A percentile compares a stretch with the other conserved stretches of the same genome.
phyloP scores from a whole-genome alignment of 2,113 vertebrate genomes.

The Nycticebus coucang region DNA sequence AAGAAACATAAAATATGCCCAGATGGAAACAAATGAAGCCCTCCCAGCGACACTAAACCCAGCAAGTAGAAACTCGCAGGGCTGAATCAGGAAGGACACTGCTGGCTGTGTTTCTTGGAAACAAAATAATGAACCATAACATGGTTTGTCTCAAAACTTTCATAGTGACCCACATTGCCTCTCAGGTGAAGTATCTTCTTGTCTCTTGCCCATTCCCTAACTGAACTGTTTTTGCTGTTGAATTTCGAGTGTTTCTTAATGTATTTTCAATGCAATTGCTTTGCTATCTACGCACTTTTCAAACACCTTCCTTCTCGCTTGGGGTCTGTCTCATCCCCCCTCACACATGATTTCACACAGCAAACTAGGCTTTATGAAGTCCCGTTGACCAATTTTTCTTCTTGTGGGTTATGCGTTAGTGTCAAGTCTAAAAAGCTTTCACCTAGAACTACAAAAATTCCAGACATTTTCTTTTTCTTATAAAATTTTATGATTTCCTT shows the following conservation, averaged over 20 bases:
- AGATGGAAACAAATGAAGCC: too few species aligned
- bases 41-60: too few species aligned
- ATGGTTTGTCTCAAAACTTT: too few species aligned
- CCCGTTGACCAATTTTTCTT: not conserved
- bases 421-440: not conserved
- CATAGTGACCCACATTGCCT: too few species aligned
- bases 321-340: not conserved
- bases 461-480: not conserved
- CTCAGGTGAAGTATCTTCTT: not conserved
- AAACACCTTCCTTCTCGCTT: not conserved
- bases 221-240: not conserved
- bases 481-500: not conserved
- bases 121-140: too few species aligned
- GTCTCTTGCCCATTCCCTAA: not conserved
- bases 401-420: not conserved
- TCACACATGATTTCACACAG: not conserved
- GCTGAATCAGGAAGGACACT: too few species aligned
- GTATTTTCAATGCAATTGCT: not conserved
- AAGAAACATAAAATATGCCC: too few species aligned
- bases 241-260: not conserved
- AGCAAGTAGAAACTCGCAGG: too few species aligned
- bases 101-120: too few species aligned
- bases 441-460: not conserved
- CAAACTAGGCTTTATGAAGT: not conserved
- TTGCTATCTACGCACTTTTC: not conserved